These are phyloP conservation scores for Apotomis turbidana DNA, from an alignment of 2,888 invertebrate genomes.

Conservation along the genomic window DNA sequence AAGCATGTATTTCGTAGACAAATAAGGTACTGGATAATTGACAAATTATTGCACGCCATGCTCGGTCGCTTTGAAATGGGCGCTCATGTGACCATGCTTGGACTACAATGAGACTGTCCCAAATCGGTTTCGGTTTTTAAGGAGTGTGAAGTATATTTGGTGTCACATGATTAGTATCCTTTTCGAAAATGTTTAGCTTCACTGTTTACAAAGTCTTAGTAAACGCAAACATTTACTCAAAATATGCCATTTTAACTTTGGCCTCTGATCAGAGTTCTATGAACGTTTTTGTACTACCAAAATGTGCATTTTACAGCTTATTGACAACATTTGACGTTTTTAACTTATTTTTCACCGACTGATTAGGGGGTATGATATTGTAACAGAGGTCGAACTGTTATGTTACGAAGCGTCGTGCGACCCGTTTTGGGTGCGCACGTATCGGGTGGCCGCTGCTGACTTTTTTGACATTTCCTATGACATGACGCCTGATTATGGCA, in stretches of 20 bases:
- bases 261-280: not conserved
- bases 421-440: too few species aligned
- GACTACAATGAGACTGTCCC: slow-evolving; percentile 35
- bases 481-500: too few species aligned
- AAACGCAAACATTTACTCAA: not conserved
- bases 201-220: not conserved
- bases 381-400: too few species aligned
- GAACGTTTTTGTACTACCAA: too few species aligned
- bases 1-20: too few species aligned
- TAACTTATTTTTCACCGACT: too few species aligned
- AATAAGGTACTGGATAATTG: slow-evolving; percentile 30
- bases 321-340: too few species aligned
- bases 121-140: not conserved
- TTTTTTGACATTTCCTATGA: too few species aligned
- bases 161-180: slow-evolving; percentile 1
- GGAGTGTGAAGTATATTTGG: slow-evolving; percentile 20
- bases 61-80: slow-evolving; percentile 18
- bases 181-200: not conserved
- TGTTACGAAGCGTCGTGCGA: too few species aligned
- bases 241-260: not conserved
- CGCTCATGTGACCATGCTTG: slow-evolving; percentile 40
- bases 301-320: too few species aligned
- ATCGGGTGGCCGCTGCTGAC: too few species aligned
- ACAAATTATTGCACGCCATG: slow-evolving; percentile 21
- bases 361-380: too few species aligned